Conservation (phyloP, 2,113 vertebrate genomes). For the Corapipo altera region DNA sequence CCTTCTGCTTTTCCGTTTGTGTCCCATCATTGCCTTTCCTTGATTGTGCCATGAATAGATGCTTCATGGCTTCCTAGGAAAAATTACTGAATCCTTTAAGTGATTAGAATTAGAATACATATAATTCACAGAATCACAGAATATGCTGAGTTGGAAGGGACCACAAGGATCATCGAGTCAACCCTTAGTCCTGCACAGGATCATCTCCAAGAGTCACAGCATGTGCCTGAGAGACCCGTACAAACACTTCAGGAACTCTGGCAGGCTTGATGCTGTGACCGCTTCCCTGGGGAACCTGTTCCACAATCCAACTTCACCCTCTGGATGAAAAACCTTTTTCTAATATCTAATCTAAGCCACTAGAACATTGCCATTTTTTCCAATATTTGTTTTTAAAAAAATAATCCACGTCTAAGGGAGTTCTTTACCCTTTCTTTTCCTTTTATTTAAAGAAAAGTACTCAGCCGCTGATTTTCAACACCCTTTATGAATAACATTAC, state of each 20-base stretch:
- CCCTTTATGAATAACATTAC: not conserved
- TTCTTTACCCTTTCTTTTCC: not conserved
- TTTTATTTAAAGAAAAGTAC: not conserved
- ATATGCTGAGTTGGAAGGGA: too few species aligned
- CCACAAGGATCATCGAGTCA: too few species aligned
- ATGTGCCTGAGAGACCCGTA: too few species aligned
- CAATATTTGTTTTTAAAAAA: not conserved
- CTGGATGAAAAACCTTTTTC: too few species aligned
- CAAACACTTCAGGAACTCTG: too few species aligned
- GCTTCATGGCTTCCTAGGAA: not conserved
- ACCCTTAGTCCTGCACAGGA: too few species aligned
- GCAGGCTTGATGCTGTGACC: too few species aligned
- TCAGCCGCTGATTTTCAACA: not conserved
- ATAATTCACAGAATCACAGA: too few species aligned
- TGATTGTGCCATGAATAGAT: not conserved
- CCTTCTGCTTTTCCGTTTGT: not conserved
- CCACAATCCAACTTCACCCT: too few species aligned
- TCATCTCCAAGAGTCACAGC: too few species aligned
- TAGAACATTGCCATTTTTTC: not conserved
- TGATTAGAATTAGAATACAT: not conserved
- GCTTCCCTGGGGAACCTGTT: too few species aligned
- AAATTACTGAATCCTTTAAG: not conserved
- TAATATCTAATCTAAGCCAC: too few species aligned
- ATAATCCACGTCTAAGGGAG: not conserved
- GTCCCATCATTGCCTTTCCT: not conserved